Conservation (phyloP, 2,113 vertebrate genomes). For the Amia ocellicauda region DNA sequence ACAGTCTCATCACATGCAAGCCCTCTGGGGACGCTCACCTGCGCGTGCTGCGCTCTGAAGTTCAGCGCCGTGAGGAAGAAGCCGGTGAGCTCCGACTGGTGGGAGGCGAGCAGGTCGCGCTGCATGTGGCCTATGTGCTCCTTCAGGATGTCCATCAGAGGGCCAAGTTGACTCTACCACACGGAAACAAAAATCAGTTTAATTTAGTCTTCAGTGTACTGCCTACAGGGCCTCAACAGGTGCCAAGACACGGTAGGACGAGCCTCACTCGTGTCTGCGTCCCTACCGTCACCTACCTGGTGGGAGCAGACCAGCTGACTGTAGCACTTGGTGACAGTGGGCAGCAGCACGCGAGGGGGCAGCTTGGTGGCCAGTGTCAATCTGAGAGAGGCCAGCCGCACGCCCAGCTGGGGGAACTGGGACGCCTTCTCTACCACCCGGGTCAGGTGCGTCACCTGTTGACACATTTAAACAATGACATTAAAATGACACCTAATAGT, state of each 20-base stretch:
- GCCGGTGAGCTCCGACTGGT: conserved; percentile 83
- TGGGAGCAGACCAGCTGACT: conserved; percentile 54
- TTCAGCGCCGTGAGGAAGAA: conserved; percentile 88
- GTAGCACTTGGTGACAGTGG: conserved; percentile 75
- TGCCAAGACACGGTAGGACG: too few species aligned
- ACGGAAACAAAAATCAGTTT: conserved; percentile 5
- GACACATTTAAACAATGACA: too few species aligned
- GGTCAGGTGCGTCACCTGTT: conserved; percentile 77
- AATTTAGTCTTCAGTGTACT: too few species aligned
- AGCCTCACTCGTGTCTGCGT: too few species aligned
- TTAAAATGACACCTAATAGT: too few species aligned
- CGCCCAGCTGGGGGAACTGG: conserved; percentile 65
- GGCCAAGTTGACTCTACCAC: conserved; percentile 66
- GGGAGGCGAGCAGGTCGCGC: conserved; percentile 73
- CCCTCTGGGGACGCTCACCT: conserved; percentile 58
- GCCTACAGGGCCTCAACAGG: too few species aligned
- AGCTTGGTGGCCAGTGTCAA: conserved; percentile 77
- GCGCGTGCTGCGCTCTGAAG: conserved; percentile 74
- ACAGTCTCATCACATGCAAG: too few species aligned
- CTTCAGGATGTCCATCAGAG: conserved; percentile 82
- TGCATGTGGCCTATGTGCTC: conserved; percentile 83
- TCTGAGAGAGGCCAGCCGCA: conserved; percentile 69
- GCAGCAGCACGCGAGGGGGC: conserved; percentile 82
- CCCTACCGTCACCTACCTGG: conserved; percentile 63
- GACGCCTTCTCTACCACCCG: conserved; percentile 59